phyloP scores from a whole-genome alignment of 2,888 invertebrate species.

The Aphodius sticticus region DNA sequence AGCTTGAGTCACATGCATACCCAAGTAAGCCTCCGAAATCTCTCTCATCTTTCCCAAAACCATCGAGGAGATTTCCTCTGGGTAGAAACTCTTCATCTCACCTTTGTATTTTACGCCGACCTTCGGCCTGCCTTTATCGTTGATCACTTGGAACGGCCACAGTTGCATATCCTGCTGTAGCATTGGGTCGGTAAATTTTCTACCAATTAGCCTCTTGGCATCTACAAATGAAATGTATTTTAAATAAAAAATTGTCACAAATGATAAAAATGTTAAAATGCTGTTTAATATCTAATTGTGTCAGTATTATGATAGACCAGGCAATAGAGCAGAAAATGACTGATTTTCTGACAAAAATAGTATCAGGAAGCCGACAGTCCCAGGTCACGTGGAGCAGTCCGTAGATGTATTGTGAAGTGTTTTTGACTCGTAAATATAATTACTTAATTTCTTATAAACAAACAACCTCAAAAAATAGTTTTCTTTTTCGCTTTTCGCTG shows the following conservation, averaged over 20 bases:
- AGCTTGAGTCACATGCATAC: conserved; percentile 60
- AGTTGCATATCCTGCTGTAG: conserved; percentile 71
- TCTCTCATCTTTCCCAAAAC: conserved; percentile 69
- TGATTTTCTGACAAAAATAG: no score
- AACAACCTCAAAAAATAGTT: no score
- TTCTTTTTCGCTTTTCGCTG: no score
- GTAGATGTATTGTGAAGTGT: no score
- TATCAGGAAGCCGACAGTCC: no score
- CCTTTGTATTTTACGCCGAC: conserved; percentile 58
- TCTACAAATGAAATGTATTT: conserved; percentile 57
- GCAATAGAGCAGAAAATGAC: no score
- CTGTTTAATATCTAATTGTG: no score
- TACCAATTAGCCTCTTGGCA: conserved; percentile 72
- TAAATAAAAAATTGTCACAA: background rate
- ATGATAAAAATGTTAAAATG: no score
- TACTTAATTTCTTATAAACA: no score
- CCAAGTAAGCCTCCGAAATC: conserved; percentile 61
- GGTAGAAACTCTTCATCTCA: conserved; percentile 60
- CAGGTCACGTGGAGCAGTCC: no score
- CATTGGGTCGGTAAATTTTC: conserved; percentile 68
- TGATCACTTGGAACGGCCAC: conserved; percentile 70
- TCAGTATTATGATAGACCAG: no score
- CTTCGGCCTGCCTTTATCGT: conserved; percentile 60
- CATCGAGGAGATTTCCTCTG: conserved; percentile 67
- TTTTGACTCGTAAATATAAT: no score